phyloP scores from a whole-genome alignment of 2,113 vertebrate genomes.

The Corythornis cristatus region DNA sequence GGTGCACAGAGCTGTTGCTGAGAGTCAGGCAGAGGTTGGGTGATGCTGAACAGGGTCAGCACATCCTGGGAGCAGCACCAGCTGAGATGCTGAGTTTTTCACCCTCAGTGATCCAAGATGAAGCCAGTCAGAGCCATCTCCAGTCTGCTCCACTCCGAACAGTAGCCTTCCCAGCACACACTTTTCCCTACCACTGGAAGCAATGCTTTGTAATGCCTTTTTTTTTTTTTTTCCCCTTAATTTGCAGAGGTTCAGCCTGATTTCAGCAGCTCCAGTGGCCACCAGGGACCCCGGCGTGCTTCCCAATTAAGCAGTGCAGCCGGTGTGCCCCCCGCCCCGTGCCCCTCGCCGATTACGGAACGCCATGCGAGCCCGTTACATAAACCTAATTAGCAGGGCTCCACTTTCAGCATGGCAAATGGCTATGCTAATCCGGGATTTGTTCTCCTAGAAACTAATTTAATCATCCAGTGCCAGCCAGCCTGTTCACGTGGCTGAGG shows the following conservation, averaged over 20 bases:
- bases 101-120: fast-evolving
- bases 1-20: fast-evolving
- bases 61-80: not conserved
- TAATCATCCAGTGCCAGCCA: conserved; percentile 34
- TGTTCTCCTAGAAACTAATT: conserved; percentile 24
- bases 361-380: not conserved
- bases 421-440: conserved; percentile 50
- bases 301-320: not conserved
- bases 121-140: fast-evolving
- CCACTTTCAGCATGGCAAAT: not conserved
- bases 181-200: fast-evolving
- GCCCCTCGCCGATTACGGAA: not conserved
- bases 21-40: not conserved
- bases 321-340: not conserved
- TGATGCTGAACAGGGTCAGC: not conserved
- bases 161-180: fast-evolving
- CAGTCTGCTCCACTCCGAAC: fast-evolving
- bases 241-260: not conserved
- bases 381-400: conserved; percentile 59
- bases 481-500: conserved; percentile 2
- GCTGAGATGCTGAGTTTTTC: not conserved
- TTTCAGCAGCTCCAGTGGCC: not conserved
- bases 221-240: not conserved
- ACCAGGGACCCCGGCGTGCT: not conserved
- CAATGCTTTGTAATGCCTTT: fast-evolving